Base-by-base conservation (phyloP, 1,140 invertebrate genomes). In the Drosophila trapezifrons region DNA sequence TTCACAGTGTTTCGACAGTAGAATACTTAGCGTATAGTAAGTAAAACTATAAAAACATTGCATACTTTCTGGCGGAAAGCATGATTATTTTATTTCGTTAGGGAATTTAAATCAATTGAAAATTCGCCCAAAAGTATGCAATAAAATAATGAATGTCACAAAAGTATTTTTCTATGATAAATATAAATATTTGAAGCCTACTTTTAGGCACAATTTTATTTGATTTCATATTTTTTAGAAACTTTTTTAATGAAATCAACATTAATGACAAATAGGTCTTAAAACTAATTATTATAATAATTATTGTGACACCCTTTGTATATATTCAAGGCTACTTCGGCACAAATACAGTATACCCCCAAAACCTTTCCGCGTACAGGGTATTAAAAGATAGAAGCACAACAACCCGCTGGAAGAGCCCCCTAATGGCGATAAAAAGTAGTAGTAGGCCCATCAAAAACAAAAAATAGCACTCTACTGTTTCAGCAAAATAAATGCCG, bases 391-490 rank as follows among this genome's bases (percentile, higher is more conserved):
- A 51, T 51, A 51, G 49, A 27, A 46, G 40, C 25, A 55, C 25
- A 78, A 49, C 32, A 45, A 29, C 62, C 27, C 37, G 51, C 13
- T 25, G 32, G 51, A 7, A 56, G 51, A 40, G 35, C 42, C 35
- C 22, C 37, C 25, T 22, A 64, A 45, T 52, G 67, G 42, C 64
- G 49, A 76, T 60, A 57, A 72, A 76, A 76, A 79, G 32, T 62
- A 71, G 69, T 69, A 72, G 79, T 79, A 79, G 78, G 46, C 70
- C 45, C 45, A 70, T 72, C 20, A 66, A 69, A 76, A 75, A 80
- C 57, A 60, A 79, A 65, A 67, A 55, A 66, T 45, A 66, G 37
- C 63, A 69, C 65, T 69, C 46, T 45, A 65, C 63, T 77, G 74
- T 47, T 81, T 79, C 66, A 59, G 72, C 49, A 54, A 69, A 71